These are phyloP conservation scores for Sebastes trivittatus DNA, from an alignment of 2,797 vertebrate genomes.

Conservation along the genomic window DNA sequence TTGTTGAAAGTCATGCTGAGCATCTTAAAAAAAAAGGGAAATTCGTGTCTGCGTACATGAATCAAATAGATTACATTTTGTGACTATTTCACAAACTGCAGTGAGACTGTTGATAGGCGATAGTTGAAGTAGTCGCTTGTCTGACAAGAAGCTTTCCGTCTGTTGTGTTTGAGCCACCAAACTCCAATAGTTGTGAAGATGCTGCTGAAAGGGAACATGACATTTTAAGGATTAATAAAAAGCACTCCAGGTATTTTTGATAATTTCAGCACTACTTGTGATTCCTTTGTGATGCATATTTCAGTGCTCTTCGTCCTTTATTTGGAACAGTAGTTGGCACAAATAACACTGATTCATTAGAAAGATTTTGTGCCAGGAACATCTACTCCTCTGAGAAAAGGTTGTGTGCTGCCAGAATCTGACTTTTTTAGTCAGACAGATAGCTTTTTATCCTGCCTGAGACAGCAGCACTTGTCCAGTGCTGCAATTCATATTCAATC, in stretches of 20 bases:
- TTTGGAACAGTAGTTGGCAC: neutral
- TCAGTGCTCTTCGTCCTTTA: neutral
- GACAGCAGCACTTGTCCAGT: neutral
- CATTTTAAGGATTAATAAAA: neutral
- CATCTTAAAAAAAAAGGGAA: too few relatives aligned
- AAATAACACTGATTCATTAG: neutral
- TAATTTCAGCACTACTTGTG: neutral
- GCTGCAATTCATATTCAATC: neutral
- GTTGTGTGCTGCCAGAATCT: neutral
- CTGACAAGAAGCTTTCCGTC: neutral
- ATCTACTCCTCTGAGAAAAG: neutral
- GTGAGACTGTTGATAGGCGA: too few relatives aligned
- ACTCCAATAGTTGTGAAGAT: neutral
- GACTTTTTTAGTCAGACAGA: neutral
- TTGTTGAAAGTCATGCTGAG: too few relatives aligned
- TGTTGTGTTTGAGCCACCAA: neutral
- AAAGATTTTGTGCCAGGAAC: neutral
- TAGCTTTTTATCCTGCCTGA: neutral
- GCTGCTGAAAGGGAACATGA: neutral
- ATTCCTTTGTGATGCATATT: neutral
- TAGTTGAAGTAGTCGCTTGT: neutral
- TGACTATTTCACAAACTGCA: too few relatives aligned
- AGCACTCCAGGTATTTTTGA: neutral
- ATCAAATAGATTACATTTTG: too few relatives aligned
- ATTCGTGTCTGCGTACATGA: too few relatives aligned